A percentile compares a stretch with the other conserved stretches of the same genome.
Evolutionary conservation across 2,888 invertebrate genomes (phyloP).

Genomic region (Venusia cambrica): DNA sequence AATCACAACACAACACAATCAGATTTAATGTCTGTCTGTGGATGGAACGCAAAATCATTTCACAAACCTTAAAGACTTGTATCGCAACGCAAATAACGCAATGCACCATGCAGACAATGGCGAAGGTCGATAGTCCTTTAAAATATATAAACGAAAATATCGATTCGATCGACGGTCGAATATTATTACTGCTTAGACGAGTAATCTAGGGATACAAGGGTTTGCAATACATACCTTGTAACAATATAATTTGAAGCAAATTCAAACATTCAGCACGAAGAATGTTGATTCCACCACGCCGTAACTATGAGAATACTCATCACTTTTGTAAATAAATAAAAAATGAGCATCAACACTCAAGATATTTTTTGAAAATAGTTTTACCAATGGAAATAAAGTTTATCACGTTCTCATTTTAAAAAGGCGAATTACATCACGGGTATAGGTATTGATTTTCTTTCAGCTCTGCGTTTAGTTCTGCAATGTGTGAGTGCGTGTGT

Average conservation of each 20-base stretch:
- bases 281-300: constrained; percentile 78
- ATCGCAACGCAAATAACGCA: constrained; percentile 58
- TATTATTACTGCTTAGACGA: constrained; percentile 7
- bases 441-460: constrained; percentile 80
- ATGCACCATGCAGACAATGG: constrained; percentile 81
- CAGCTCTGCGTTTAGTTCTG: too few relatives aligned
- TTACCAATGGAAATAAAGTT: constrained; percentile 71
- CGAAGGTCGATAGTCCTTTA: constrained; percentile 73
- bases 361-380: constrained; percentile 71
- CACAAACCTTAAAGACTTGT: too few relatives aligned
- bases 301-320: constrained; percentile 78
- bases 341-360: constrained; percentile 78
- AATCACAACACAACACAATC: too few relatives aligned
- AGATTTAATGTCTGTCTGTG: too few relatives aligned
- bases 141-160: constrained; percentile 35
- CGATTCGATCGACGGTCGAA: constrained; percentile 3
- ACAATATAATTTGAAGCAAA: constrained; percentile 68
- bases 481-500: too few relatives aligned
- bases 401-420: constrained; percentile 81
- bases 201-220: constrained; percentile 27
- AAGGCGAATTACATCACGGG: constrained; percentile 71
- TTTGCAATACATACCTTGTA: constrained; percentile 67
- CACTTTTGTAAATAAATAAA: constrained; percentile 80
- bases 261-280: constrained; percentile 68
- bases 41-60: too few relatives aligned